Conservation (phyloP, 2,797 vertebrate species). For the Brachyalestes nurse region DNA sequence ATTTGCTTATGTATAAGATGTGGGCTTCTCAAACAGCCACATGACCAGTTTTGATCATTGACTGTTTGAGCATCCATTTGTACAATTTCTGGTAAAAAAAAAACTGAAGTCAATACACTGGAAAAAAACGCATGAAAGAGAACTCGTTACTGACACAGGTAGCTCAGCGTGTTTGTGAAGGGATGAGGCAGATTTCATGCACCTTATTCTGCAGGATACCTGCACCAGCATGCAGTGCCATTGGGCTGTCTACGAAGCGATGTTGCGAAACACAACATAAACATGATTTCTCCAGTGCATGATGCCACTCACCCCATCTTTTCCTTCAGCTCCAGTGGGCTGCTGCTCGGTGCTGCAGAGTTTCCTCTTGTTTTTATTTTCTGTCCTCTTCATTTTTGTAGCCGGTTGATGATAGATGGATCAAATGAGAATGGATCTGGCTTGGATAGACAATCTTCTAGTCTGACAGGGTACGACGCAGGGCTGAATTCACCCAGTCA, state of each 20-base stretch:
- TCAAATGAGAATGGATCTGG: slow-evolving; percentile 18
- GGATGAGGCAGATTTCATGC: neutral
- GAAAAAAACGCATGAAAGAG: neutral
- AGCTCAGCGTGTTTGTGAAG: neutral
- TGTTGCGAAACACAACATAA: too few species aligned
- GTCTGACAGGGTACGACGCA: neutral
- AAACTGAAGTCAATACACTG: neutral
- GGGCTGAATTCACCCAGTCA: neutral
- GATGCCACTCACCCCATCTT: slow-evolving; percentile 72
- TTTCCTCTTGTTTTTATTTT: slow-evolving; percentile 76
- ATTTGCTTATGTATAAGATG: neutral
- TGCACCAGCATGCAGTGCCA: neutral
- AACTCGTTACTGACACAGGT: neutral
- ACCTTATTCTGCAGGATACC: neutral
- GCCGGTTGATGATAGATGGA: neutral
- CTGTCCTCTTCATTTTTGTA: slow-evolving; percentile 71
- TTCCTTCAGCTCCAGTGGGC: slow-evolving; percentile 61
- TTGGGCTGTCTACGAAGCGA: neutral
- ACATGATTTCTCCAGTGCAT: too few species aligned
- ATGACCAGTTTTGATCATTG: too few species aligned
- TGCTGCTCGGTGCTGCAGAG: slow-evolving; percentile 69
- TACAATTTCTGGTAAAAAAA: neutral
- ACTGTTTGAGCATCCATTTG: neutral
- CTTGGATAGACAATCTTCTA: neutral
- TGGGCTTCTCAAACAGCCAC: neutral